phyloP scores from a whole-genome alignment of 2,113 vertebrate species.

The Entelurus aequoreus region DNA sequence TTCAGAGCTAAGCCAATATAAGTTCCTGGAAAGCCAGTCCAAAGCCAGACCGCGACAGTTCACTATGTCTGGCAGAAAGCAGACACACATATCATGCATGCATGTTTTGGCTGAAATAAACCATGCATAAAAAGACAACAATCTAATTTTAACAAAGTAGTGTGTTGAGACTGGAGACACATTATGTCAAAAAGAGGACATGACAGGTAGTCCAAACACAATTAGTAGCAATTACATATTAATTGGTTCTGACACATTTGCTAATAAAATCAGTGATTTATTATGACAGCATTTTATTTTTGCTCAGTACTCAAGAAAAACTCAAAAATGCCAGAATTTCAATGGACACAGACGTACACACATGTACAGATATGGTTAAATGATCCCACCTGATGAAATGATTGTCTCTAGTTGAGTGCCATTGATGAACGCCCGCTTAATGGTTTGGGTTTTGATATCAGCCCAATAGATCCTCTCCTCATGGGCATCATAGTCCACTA shows the following conservation, averaged over 20 bases:
- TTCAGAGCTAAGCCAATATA: conserved; percentile 98
- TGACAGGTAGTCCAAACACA: too few relatives aligned
- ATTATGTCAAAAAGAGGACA: too few relatives aligned
- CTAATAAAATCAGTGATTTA: neutral
- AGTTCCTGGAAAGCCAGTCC: conserved; percentile 96
- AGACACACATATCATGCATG: neutral
- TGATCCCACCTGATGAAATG: conserved; percentile 85
- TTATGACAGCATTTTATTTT: neutral
- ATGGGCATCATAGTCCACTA: conserved; percentile 89
- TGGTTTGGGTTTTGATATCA: conserved; percentile 94
- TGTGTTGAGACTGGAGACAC: too few relatives aligned
- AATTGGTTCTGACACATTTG: neutral
- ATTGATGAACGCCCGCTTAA: conserved; percentile 94
- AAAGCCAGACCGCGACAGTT: conserved; percentile 92
- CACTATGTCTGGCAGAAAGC: conserved; percentile 79
- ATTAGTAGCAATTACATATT: neutral
- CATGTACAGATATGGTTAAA: neutral
- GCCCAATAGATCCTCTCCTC: conserved; percentile 97
- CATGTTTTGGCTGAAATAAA: neutral
- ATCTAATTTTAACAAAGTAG: neutral
- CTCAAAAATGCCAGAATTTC: neutral
- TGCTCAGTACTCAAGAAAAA: neutral
- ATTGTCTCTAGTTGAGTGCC: conserved; percentile 93
- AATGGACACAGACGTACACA: neutral
- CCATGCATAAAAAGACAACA: neutral